Percentiles rank a stretch among this genome's conserved stretches.
Evolutionary conservation across 2,888 invertebrate species (phyloP).

Genomic region (Frankliniella fusca): DNA sequence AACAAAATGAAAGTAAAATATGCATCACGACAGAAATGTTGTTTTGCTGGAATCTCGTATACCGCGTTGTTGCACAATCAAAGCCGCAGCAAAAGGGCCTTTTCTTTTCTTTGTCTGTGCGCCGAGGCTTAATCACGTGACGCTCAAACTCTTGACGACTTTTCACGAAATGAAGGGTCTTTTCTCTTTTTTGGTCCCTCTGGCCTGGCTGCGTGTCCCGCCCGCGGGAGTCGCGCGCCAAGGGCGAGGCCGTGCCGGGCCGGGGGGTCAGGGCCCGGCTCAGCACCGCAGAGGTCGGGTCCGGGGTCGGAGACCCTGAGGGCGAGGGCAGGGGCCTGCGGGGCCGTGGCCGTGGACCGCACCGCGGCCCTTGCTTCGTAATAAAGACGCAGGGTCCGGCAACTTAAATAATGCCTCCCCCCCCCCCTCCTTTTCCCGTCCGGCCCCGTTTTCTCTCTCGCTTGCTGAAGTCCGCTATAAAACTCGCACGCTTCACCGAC

Average conservation of each 20-base stretch:
- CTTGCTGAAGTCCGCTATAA: background rate
- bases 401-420: constrained; percentile 5
- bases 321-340: background rate
- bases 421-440: background rate
- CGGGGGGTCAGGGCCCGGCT: background rate
- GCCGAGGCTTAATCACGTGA: no score
- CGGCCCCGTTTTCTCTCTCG: background rate
- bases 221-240: background rate
- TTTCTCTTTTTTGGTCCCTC: no score
- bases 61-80: no score
- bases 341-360: background rate
- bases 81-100: no score
- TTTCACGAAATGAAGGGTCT: no score
- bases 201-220: background rate
- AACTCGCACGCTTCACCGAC: background rate
- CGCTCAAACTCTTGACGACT: no score
- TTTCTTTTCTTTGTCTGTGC: no score
- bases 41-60: no score
- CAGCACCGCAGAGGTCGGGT: background rate
- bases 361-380: background rate
- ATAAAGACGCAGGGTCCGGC: constrained; percentile 1
- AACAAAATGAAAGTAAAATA: no score
- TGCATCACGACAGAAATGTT: no score
- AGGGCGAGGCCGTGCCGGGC: background rate
- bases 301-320: background rate